These are phyloP conservation scores for Aspidiotus destructor DNA, from an alignment of 2,888 invertebrate species.

Conservation along the genomic window DNA sequence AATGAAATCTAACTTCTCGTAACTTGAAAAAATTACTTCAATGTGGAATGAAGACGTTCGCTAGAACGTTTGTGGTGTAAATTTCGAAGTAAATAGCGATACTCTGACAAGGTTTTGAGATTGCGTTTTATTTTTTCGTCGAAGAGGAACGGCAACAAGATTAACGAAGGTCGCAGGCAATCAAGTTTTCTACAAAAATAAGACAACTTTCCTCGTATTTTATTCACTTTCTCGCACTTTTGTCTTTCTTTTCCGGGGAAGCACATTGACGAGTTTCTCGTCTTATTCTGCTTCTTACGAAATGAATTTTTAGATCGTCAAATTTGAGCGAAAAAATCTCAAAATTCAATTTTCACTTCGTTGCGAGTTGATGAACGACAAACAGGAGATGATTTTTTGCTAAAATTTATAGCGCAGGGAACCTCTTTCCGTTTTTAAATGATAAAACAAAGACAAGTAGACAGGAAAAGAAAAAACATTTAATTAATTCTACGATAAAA, in stretches of 20 bases:
- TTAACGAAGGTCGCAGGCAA: no score
- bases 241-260: no score
- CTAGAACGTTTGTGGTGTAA: conserved; percentile 8
- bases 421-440: neutral
- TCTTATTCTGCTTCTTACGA: no score
- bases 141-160: no score
- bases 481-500: conserved; percentile 28
- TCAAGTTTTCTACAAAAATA: no score
- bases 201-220: no score
- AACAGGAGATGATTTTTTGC: no score
- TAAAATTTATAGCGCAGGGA: no score
- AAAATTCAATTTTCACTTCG: neutral
- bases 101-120: neutral
- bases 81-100: neutral
- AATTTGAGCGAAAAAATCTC: neutral
- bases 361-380: neutral
- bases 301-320: no score
- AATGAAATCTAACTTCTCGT: conserved; percentile 17
- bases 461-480: conserved; percentile 4
- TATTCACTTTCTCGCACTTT: no score
- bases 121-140: neutral
- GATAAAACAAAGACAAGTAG: neutral
- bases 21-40: conserved; percentile 15
- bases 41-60: neutral
- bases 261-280: no score